Base-by-base conservation (phyloP, 2,113 vertebrate genomes). In the Trogon melanurus region DNA sequence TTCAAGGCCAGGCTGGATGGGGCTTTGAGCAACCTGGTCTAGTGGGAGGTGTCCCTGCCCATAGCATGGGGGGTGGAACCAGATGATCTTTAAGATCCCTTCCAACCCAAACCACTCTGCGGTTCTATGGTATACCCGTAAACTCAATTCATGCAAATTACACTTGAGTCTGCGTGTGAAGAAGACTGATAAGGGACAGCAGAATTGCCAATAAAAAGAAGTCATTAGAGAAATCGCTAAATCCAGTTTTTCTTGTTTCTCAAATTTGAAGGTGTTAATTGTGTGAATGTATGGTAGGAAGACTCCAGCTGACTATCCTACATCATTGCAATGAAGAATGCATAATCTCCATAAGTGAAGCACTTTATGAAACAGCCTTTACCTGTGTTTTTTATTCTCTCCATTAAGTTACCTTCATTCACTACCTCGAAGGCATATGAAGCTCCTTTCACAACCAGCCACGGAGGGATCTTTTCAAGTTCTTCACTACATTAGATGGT, bases 231-330 rank as follows among this genome's bases (percentile, higher is more conserved):
- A 74, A 60, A 19, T 1, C 16, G 38, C 53, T 92, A 32, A 82
- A 71, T 4, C 0, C 1, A 0, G 0, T 18, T 69, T 57, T 61
- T 60, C 21, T 38, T 13, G 2, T 36, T 57, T 81, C 53, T 81
- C 21, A 61, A 20, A 65, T 66, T 4, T 51, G 51, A 50, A 81
- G 14, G 3, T 32, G 22, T 27, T 27, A 16, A 16, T 44, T 78
- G n/a, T 7, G 10, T 34, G 36, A 80, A 41, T 45, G 48, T 17
- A 27, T 36, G 21, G 9, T 45, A 32, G 30, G 11, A 73, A 65
- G 15, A 30, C n/a, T 56, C 34, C 51, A 74, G 15, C 7, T 58
- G n/a, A 76, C 70, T 70, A 27, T 48, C 70, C 27, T 38, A 9
- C 38, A 36, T 41, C 16, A 50, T 47, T 34, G 56, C 27, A 70